Conservation (phyloP, 2,113 vertebrate genomes). For the Tupaia tana region DNA sequence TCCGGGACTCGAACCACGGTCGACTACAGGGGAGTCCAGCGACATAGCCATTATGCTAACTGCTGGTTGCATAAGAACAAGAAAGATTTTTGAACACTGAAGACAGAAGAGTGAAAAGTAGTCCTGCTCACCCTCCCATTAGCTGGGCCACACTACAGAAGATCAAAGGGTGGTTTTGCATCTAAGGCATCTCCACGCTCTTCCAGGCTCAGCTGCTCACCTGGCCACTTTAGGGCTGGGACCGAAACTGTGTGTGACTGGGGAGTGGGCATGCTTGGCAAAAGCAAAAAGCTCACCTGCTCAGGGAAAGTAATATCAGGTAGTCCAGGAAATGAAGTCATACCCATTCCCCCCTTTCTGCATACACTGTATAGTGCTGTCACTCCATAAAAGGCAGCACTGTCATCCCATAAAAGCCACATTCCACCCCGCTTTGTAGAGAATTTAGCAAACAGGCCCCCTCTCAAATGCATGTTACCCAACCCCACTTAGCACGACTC, state of each 20-base stretch:
- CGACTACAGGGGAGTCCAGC: no score
- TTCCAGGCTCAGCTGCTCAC: background rate
- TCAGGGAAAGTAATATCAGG: background rate
- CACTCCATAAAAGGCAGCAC: background rate
- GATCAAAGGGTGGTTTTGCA: fast-evolving
- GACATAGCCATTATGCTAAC: no score
- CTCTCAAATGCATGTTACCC: background rate
- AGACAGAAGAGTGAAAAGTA: background rate
- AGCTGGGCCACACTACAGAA: background rate
- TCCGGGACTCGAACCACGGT: no score
- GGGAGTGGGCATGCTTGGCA: background rate
- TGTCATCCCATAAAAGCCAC: background rate
- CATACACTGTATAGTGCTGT: background rate
- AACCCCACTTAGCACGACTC: background rate
- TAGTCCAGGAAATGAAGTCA: background rate
- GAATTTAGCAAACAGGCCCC: background rate
- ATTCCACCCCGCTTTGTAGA: background rate
- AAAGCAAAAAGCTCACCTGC: background rate
- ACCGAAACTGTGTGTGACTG: background rate
- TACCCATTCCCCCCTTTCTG: background rate
- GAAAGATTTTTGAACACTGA: background rate
- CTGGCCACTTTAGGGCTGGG: no score
- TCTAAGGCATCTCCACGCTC: background rate
- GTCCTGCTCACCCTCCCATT: fast-evolving
- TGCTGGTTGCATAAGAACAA: background rate